Evolutionary conservation across 1,140 invertebrate genomes (phyloP).

Genomic region (Leptinotarsa defecta): DNA sequence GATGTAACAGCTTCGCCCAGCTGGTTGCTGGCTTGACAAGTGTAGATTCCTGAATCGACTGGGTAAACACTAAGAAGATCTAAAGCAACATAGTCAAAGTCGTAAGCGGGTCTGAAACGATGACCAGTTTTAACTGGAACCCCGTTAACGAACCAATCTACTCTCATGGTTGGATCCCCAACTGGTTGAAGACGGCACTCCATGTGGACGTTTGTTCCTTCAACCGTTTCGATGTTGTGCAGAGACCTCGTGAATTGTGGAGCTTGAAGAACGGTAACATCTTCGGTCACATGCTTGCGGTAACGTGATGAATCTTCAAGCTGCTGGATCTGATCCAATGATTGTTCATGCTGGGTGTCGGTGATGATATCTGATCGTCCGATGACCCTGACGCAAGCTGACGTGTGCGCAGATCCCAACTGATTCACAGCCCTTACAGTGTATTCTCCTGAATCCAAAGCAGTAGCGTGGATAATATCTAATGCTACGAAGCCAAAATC

Average conservation of each 20-base stretch:
- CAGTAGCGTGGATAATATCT: slow-evolving; percentile 85
- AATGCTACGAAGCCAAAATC: slow-evolving; percentile 93
- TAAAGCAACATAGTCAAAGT: slow-evolving; percentile 96
- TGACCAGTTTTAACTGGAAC: slow-evolving; percentile 85
- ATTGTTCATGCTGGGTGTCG: slow-evolving; percentile 93
- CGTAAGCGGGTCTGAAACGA: slow-evolving; percentile 92
- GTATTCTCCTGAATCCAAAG: slow-evolving; percentile 91
- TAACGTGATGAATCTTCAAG: slow-evolving; percentile 86
- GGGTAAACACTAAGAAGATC: slow-evolving; percentile 95
- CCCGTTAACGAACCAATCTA: slow-evolving; percentile 98
- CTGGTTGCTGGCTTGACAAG: slow-evolving; percentile 88
- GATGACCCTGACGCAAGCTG: slow-evolving; percentile 84
- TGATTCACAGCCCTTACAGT: slow-evolving; percentile 90
- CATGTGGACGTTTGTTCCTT: slow-evolving; percentile 90
- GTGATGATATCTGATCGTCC: slow-evolving; percentile 84
- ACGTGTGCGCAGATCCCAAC: slow-evolving; percentile 89
- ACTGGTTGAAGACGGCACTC: slow-evolving; percentile 92
- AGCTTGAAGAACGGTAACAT: slow-evolving; percentile 77
- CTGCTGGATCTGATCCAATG: slow-evolving; percentile 91
- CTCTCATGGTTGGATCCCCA: slow-evolving; percentile 91
- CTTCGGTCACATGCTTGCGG: slow-evolving; percentile 72
- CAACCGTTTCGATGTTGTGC: slow-evolving; percentile 89
- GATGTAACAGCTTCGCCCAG: slow-evolving; percentile 93
- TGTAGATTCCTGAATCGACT: slow-evolving; percentile 95
- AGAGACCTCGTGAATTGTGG: slow-evolving; percentile 86